A percentile compares a stretch with the other conserved stretches of the same genome.
These are phyloP conservation scores for Eretmochelys imbricata DNA, from an alignment of 2,113 vertebrate genomes.

Conservation along the genomic window DNA sequence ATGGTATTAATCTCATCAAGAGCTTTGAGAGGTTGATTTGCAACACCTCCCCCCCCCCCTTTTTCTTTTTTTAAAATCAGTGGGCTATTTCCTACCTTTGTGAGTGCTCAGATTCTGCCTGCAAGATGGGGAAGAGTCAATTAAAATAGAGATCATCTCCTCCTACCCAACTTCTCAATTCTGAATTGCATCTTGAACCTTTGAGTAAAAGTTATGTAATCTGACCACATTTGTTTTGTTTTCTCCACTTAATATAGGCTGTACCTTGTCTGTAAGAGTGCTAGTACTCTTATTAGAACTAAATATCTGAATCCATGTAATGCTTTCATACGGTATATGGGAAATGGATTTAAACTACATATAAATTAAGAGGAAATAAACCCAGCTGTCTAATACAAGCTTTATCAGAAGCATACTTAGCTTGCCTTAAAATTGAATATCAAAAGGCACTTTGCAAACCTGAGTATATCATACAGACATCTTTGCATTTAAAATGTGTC, in stretches of 20 bases:
- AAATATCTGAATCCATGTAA: not conserved
- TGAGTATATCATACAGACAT: not conserved
- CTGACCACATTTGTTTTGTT: not conserved
- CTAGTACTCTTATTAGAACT: not conserved
- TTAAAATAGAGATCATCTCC: not conserved
- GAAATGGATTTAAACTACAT: not conserved
- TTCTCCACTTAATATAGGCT: not conserved
- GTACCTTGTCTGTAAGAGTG: not conserved
- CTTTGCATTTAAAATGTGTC: not conserved
- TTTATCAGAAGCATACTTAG: not conserved
- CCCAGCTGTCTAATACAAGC: not conserved
- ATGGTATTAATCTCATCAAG: not conserved
- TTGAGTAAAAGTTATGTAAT: not conserved
- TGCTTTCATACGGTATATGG: not conserved
- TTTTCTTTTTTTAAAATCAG: not conserved
- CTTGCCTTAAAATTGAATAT: not conserved
- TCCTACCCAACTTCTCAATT: not conserved
- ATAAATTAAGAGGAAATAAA: not conserved
- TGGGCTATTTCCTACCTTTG: not conserved
- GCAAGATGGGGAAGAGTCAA: not conserved
- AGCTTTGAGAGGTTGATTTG: not conserved
- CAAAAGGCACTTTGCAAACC: not conserved
- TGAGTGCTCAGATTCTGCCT: not conserved
- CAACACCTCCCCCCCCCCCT: not conserved
- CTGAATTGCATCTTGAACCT: not conserved